Evolutionary conservation across 2,113 vertebrate genomes (phyloP), one percentile per base, ranked within the genome.

Genomic region (Tachycineta bicolor): DNA sequence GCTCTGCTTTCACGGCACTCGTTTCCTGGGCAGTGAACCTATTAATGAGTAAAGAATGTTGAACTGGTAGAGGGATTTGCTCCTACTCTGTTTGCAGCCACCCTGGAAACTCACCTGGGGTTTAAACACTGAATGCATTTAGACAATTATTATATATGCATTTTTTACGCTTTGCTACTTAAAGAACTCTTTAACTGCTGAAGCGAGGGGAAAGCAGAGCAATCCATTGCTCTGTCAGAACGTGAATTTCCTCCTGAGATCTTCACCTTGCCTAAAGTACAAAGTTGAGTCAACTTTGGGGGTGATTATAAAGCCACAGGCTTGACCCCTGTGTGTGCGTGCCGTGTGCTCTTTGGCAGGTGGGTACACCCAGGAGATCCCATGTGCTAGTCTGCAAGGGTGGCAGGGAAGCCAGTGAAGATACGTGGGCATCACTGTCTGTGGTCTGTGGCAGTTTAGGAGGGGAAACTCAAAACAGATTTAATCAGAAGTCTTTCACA

Each of bases 341-440:
- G 29, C 19, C 58, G 37, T 19, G 37, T 34, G 44, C 10, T 73
- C 65, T 58, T 82, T 60, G 77, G 22, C 1, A 4, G 28, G 6
- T 60, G 39, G 43, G 39, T 41, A 21, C 14, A 1, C 11, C 33
- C n/a, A 76, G 84, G 64, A 37, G 31, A 44, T 64, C 31, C n/a
- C n/a, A 0, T 14, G 56, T 41, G 10, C 60, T 11, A 2, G 4
- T 26, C 77, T 69, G 34, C 25, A 20, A 55, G 62, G 67, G 23
- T 50, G 15, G 3, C 67, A 39, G 4, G 10, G 50, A 21, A 44
- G 31, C 49, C 17, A 29, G 41, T 11, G 63, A 11, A 8, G 39
- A 5, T 24, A 17, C 0, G 0, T 11, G 67, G 44, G 14, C 37
- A 14, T 64, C 53, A 17, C 44, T 76, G 25, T 44, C 70, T 2